phyloP scores from a whole-genome alignment of 2,888 invertebrate genomes.

The Trichogramma evanescens region DNA sequence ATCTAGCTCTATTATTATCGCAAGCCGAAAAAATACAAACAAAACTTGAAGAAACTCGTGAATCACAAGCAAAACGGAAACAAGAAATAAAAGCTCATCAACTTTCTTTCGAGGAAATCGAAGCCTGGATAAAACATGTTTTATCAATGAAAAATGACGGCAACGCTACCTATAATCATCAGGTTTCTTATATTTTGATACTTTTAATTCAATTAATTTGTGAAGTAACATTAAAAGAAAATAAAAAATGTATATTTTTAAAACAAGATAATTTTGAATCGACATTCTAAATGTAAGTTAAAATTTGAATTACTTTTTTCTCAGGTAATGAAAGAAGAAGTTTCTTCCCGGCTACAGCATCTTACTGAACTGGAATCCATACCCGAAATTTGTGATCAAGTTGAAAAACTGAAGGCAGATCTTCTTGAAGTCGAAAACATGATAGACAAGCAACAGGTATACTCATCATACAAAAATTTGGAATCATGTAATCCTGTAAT shows the following conservation, averaged over 20 bases:
- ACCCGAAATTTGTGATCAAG: slow-evolving; percentile 38
- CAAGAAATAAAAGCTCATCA: slow-evolving; percentile 49
- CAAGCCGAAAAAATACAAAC: slow-evolving; percentile 64
- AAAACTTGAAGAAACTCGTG: slow-evolving; percentile 51
- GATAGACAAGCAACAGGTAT: slow-evolving; percentile 44
- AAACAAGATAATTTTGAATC: neutral
- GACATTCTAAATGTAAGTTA: neutral
- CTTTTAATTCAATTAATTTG: neutral
- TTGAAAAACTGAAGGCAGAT: slow-evolving; percentile 36
- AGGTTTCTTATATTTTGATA: slow-evolving; percentile 14
- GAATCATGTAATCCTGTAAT: slow-evolving; percentile 37
- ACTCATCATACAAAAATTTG: slow-evolving; percentile 38
- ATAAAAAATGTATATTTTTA: neutral
- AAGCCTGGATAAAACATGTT: slow-evolving; percentile 37
- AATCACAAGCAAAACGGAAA: slow-evolving; percentile 50
- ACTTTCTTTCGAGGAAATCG: slow-evolving; percentile 39
- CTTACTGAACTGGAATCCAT: slow-evolving; percentile 37
- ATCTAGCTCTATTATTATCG: slow-evolving; percentile 59
- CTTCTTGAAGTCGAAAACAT: slow-evolving; percentile 35
- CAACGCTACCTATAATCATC: slow-evolving; percentile 21
- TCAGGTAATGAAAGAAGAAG: slow-evolving; percentile 40
- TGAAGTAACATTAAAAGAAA: neutral
- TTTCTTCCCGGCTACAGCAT: slow-evolving; percentile 33
- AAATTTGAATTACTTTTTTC: neutral
- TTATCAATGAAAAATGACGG: slow-evolving; percentile 30